phyloP scores from a whole-genome alignment of 2,113 vertebrate genomes.

The Corythoichthys haematopterus region DNA sequence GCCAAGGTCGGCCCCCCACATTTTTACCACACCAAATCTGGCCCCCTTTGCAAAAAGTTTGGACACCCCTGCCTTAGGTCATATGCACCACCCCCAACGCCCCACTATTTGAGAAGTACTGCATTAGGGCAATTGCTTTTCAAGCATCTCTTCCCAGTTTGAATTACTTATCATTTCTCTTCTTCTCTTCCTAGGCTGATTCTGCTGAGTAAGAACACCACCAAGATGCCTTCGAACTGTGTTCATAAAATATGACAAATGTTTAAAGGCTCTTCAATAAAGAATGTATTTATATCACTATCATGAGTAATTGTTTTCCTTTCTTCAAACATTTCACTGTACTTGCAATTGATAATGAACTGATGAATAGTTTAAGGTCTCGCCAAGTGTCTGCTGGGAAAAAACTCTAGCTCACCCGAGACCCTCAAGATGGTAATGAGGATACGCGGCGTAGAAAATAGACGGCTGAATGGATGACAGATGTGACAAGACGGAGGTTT shows the following conservation, averaged over 20 bases:
- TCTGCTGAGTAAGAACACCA: conserved; percentile 22
- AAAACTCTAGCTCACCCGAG: not conserved
- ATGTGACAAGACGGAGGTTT: not conserved
- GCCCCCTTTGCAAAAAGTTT: too few species aligned
- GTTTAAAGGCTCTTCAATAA: conserved; percentile 2
- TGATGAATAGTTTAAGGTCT: not conserved
- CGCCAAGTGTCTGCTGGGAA: not conserved
- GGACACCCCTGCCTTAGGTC: too few species aligned
- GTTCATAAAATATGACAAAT: conserved; percentile 42
- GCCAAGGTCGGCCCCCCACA: too few species aligned
- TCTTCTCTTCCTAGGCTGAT: conserved; percentile 19
- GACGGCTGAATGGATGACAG: not conserved
- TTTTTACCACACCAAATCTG: too few species aligned
- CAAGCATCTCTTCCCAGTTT: not conserved
- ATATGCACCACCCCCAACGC: too few species aligned
- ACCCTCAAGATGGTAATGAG: not conserved
- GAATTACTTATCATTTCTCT: not conserved
- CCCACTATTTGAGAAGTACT: too few species aligned
- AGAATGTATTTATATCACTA: not conserved
- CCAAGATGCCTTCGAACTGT: not conserved
- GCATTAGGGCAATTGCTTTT: too few species aligned
- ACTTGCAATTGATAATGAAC: not conserved
- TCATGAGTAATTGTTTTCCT: conserved; percentile 2
- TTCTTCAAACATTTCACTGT: not conserved
- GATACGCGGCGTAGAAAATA: not conserved